Conservation (phyloP, 2,888 invertebrate species). For the Diloba caeruleocephala region DNA sequence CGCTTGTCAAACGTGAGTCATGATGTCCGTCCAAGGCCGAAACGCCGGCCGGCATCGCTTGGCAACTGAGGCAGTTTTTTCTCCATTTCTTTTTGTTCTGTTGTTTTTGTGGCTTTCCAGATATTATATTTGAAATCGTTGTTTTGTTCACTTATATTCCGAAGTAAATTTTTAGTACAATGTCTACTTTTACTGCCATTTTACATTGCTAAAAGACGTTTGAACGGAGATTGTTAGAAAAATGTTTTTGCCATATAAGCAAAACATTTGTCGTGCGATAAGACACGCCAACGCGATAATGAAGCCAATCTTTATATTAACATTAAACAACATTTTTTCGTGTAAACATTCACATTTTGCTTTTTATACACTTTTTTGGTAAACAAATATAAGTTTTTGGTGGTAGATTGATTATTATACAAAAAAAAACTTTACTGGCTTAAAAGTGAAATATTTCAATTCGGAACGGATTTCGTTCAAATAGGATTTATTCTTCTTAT, state of each 20-base stretch:
- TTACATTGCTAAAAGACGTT: slow-evolving; percentile 23
- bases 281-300: slow-evolving; percentile 37
- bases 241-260: slow-evolving; percentile 34
- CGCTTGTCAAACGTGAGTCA: slow-evolving; percentile 73
- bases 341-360: slow-evolving; percentile 19
- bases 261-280: slow-evolving; percentile 36
- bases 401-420: slow-evolving; percentile 2
- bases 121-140: slow-evolving; percentile 62
- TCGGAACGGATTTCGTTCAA: slow-evolving; percentile 1
- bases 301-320: slow-evolving; percentile 41
- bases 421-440: slow-evolving; percentile 3
- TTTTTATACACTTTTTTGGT: slow-evolving; percentile 50
- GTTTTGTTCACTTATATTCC: slow-evolving; percentile 43
- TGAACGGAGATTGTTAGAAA: slow-evolving; percentile 28
- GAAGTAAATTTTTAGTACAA: slow-evolving; percentile 19
- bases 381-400: slow-evolving; percentile 6
- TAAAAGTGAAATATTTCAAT: not conserved
- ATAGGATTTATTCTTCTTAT: slow-evolving; percentile 11
- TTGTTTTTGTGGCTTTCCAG: slow-evolving; percentile 70
- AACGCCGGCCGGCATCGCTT: slow-evolving; percentile 81
- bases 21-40: slow-evolving; percentile 77
- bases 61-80: slow-evolving; percentile 70
- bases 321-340: slow-evolving; percentile 27
- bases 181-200: slow-evolving; percentile 21
- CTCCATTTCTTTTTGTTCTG: slow-evolving; percentile 69